Percentiles rank a stretch among this genome's conserved stretches.
Evolutionary conservation across 2,888 invertebrate genomes (phyloP).

Genomic region (Macrosoma leucophasiata): DNA sequence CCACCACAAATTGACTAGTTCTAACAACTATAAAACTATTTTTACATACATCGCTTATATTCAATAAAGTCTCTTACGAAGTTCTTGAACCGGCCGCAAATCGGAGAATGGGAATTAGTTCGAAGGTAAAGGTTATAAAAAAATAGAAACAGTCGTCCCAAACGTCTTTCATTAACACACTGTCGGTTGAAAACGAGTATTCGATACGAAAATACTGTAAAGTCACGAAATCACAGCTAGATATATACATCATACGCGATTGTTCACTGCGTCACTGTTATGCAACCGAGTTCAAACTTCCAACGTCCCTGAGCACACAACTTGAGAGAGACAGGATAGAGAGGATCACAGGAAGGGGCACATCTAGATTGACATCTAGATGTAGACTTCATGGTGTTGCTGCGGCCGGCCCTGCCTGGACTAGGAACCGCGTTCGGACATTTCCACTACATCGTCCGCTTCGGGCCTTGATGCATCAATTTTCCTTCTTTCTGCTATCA

Average conservation of each 20-base stretch:
- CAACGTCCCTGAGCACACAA: slow-evolving; percentile 45
- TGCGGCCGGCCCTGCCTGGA: slow-evolving; percentile 73
- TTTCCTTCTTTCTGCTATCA: slow-evolving; percentile 77
- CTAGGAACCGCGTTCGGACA: slow-evolving; percentile 67
- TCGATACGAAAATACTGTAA: slow-evolving; percentile 36
- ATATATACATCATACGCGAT: slow-evolving; percentile 21
- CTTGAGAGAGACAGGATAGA: slow-evolving; percentile 36
- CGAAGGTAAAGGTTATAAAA: slow-evolving; percentile 20
- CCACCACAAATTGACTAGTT: slow-evolving; percentile 73
- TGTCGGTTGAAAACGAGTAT: slow-evolving; percentile 15
- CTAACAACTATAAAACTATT: slow-evolving; percentile 64
- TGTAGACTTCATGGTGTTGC: slow-evolving; percentile 69
- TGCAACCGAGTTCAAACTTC: slow-evolving; percentile 63
- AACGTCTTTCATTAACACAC: slow-evolving; percentile 20
- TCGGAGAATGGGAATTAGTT: slow-evolving; percentile 22
- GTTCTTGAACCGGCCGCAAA: slow-evolving; percentile 69
- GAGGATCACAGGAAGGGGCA: slow-evolving; percentile 26
- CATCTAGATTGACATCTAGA: slow-evolving; percentile 41
- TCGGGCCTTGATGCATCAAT: slow-evolving; percentile 65
- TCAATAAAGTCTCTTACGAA: slow-evolving; percentile 61
- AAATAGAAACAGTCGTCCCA: slow-evolving; percentile 20
- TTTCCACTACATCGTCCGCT: slow-evolving; percentile 54
- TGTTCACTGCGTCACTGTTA: slow-evolving; percentile 41
- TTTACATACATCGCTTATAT: slow-evolving; percentile 51
- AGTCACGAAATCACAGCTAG: slow-evolving; percentile 27